A percentile compares a stretch with the other conserved stretches of the same genome.
Conservation (phyloP, 30 jellyfish, hydroid and myxozoan species). For the Hydra vulgaris region DNA sequence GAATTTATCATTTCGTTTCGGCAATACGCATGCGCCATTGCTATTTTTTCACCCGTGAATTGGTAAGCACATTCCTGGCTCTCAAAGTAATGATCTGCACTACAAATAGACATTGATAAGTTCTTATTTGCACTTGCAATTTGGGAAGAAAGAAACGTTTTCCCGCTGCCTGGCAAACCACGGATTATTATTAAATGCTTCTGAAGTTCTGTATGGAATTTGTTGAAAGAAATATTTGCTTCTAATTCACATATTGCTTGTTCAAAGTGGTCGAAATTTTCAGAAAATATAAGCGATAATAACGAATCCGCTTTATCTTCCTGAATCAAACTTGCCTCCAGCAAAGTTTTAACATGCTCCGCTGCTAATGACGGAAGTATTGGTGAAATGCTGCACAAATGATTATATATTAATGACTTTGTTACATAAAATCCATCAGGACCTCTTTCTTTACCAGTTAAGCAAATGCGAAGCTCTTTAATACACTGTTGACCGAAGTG, state of each 20-base stretch:
- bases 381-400: conserved; percentile 46
- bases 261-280: conserved; percentile 39
- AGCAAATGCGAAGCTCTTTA: conserved; percentile 44
- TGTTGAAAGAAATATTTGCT: background rate
- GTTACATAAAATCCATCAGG: conserved; percentile 66
- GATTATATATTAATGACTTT: conserved; percentile 26
- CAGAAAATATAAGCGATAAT: conserved; percentile 24
- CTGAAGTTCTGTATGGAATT: background rate
- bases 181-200: conserved; percentile 56
- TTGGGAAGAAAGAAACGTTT: conserved; percentile 26
- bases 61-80: conserved; percentile 16
- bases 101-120: conserved; percentile 29
- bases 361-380: conserved; percentile 35
- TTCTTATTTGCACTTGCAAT: background rate
- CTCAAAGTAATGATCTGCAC: conserved; percentile 86
- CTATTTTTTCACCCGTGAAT: conserved; percentile 42
- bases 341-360: conserved; percentile 21
- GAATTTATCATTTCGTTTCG: conserved; percentile 48
- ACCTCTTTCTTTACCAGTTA: conserved; percentile 74
- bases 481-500: conserved; percentile 68
- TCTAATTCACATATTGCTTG: conserved; percentile 26
- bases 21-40: conserved; percentile 69
- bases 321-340: conserved; percentile 31
- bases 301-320: conserved; percentile 48
- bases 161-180: conserved; percentile 98